A percentile compares a stretch with the other conserved stretches of the same genome.
These are phyloP conservation scores for Porites divaricata DNA, from an alignment of 92 coral and sea anemone genomes.

Conservation along the genomic window DNA sequence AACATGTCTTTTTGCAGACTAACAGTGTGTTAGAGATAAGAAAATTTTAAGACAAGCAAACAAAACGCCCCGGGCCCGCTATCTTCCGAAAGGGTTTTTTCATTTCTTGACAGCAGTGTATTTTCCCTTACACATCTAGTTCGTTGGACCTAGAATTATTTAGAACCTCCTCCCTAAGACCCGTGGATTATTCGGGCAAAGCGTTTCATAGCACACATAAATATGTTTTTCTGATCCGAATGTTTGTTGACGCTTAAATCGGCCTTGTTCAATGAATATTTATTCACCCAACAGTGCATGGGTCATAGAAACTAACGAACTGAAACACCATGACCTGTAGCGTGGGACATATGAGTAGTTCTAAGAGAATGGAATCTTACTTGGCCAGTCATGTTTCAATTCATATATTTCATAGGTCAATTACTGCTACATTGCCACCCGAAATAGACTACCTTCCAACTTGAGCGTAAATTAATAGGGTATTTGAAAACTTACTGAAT, in stretches of 20 bases:
- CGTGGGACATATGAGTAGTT: conserved; percentile 2
- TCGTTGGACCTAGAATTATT: too few relatives aligned
- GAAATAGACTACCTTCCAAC: not conserved
- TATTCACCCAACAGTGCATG: not conserved
- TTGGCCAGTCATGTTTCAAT: conserved; percentile 1
- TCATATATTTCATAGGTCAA: not conserved
- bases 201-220: too few relatives aligned
- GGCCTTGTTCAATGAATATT: not conserved
- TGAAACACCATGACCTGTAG: conserved; percentile 27
- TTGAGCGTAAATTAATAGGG: not conserved
- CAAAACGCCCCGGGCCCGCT: too few relatives aligned
- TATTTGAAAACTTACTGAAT: not conserved
- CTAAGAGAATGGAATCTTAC: conserved; percentile 1
- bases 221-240: too few relatives aligned
- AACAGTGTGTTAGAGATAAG: too few relatives aligned
- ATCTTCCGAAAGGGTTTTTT: too few relatives aligned
- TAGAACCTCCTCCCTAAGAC: too few relatives aligned
- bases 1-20: too few relatives aligned
- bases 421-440: not conserved
- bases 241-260: not conserved
- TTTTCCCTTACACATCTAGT: too few relatives aligned
- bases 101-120: too few relatives aligned
- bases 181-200: too few relatives aligned
- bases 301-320: conserved; percentile 1
- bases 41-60: too few relatives aligned